Base-by-base conservation (phyloP, 2,888 invertebrate genomes). In the Metallyticus violacea region DNA sequence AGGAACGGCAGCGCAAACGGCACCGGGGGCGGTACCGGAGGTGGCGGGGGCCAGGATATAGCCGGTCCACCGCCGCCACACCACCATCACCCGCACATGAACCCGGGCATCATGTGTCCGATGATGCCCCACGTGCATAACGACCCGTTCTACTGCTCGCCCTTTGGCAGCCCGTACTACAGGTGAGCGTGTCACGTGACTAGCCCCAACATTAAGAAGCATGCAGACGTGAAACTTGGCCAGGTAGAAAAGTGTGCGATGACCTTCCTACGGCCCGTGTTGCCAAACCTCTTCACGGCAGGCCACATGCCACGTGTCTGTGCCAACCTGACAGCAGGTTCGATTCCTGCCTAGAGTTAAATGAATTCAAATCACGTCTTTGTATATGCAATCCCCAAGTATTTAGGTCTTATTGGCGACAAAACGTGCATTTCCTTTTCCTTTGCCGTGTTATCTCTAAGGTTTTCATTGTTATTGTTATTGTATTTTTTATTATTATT, bases 141-240 rank as follows among this genome's bases (percentile, higher is more conserved):
- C 89, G 94, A 94, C 89, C 93, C 93, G 0, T 94, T 94, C 90
- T 94, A 94, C 91, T 94, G 93, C 89, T 93, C 94, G 81, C 94
- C 94, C 1, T 94, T 94, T 88, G 93, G 93, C 86, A 93, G 93
- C 86, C 93, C 93, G 25, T 94, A 94, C 90, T 93, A 93, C 92
- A 94, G 94, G 94, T 94, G 91, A 92, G 90, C 85, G 87, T 77
- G 40, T 26, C 29, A 85, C 80, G 83, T 26, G 77, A 29, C 85
- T 29, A 29, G 81, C 76, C 30, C 81, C n/a, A n/a, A n/a, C n/a
- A n/a, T n/a, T n/a, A n/a, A n/a, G n/a, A n/a, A n/a, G n/a, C n/a
- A n/a, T n/a, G n/a, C n/a, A 62, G 9, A 62, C 40, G 30, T 6
- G 6, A 6, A 7, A 5, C 29, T 6, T 29, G 29, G 1, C 30